A percentile compares a stretch with the other conserved stretches of the same genome.
Evolutionary conservation across 64 coral and sea anemone genomes (phyloP).

Genomic region (Hydrozoanthus tunicans): DNA sequence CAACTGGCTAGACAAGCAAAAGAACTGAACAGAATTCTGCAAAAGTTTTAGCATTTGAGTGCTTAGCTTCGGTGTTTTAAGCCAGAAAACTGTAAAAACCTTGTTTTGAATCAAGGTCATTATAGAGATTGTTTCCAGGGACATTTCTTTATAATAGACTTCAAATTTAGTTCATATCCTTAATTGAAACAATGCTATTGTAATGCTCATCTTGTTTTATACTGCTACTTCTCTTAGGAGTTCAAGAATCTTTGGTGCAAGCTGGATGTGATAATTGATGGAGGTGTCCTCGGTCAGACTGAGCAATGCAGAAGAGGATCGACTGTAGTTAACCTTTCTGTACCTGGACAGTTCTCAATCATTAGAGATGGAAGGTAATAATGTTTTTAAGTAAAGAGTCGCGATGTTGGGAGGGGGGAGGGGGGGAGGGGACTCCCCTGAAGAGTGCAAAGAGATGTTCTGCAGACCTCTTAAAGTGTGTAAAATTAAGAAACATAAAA

Average conservation of each 20-base stretch:
- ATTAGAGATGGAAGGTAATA: slow-evolving; percentile 95
- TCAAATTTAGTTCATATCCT: background rate
- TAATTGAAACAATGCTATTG: background rate
- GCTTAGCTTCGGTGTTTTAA: too few relatives aligned
- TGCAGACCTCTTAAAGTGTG: too few relatives aligned
- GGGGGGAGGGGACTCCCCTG: background rate
- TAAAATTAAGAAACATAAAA: background rate
- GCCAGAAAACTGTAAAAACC: too few relatives aligned
- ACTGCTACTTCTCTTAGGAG: slow-evolving; percentile 48
- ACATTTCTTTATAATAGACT: too few relatives aligned
- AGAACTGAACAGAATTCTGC: too few relatives aligned
- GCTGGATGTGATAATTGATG: slow-evolving; percentile 89
- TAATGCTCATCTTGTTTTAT: background rate
- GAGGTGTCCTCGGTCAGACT: slow-evolving; percentile 76
- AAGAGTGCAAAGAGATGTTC: background rate
- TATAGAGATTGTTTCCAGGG: too few relatives aligned
- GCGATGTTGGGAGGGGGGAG: background rate
- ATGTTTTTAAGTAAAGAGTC: background rate
- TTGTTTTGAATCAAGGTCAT: too few relatives aligned
- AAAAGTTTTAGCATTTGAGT: too few relatives aligned
- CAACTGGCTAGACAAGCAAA: too few relatives aligned
- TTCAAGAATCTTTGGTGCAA: slow-evolving; percentile 88
- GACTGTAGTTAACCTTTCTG: slow-evolving; percentile 89
- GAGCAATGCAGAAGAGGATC: slow-evolving; percentile 87
- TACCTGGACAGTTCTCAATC: slow-evolving; percentile 80